phyloP scores from a whole-genome alignment of 2,888 invertebrate species.

The Cantharis rufa region DNA sequence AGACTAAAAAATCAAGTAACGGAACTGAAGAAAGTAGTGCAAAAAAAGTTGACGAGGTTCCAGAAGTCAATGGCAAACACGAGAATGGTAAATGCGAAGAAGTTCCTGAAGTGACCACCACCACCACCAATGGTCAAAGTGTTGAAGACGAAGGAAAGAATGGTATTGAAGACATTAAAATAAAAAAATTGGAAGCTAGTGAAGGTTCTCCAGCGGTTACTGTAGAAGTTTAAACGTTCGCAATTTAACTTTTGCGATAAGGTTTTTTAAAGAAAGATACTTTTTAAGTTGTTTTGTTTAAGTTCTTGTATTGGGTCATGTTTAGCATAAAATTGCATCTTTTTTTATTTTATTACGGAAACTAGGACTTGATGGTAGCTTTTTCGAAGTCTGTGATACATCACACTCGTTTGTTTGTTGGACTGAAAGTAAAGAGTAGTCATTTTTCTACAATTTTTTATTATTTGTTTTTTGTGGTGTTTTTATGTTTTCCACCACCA shows the following conservation, averaged over 20 bases:
- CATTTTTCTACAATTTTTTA: not conserved
- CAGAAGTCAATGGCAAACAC: constrained; percentile 4
- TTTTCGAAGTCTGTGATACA: not conserved
- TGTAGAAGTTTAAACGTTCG: constrained; percentile 58
- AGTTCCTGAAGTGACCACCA: not conserved
- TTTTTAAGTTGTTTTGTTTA: not conserved
- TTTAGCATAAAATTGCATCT: not conserved
- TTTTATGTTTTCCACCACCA: not conserved
- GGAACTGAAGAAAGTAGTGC: constrained; percentile 5
- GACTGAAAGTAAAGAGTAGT: not conserved
- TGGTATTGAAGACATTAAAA: constrained; percentile 54
- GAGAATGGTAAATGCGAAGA: constrained; percentile 43
- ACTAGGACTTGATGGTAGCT: not conserved
- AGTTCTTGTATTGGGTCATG: not conserved
- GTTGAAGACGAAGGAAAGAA: constrained; percentile 30
- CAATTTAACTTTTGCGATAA: not conserved
- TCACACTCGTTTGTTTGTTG: not conserved
- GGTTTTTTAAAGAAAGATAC: not conserved
- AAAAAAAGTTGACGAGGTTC: not conserved
- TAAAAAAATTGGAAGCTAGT: constrained; percentile 60
- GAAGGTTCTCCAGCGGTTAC: constrained; percentile 57
- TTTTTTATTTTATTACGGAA: not conserved
- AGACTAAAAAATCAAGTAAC: constrained; percentile 35
- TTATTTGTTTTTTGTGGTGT: not conserved
- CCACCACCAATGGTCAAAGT: not conserved